These are phyloP conservation scores for Petrocephalus sullivani DNA, from an alignment of 2,797 vertebrate species.

Conservation along the genomic window DNA sequence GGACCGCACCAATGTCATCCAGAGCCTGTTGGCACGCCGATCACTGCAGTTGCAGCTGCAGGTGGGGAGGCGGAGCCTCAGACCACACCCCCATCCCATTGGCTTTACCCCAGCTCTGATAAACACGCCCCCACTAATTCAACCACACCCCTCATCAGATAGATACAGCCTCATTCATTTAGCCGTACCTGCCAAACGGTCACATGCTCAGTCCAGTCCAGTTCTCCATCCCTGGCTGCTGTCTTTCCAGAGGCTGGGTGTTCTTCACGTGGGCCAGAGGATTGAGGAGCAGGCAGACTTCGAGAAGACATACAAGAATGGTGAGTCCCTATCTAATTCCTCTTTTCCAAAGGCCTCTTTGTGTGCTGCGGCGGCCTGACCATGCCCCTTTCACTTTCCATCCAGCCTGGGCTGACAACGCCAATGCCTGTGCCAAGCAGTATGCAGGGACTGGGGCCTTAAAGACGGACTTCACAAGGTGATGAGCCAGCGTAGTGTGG, in stretches of 20 bases:
- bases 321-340: conserved; percentile 48
- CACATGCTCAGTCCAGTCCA: not conserved
- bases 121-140: not conserved
- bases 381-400: not conserved
- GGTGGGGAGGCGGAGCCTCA: conserved; percentile 53
- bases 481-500: conserved; percentile 30
- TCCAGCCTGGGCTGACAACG: conserved; percentile 92
- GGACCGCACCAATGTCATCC: conserved; percentile 90
- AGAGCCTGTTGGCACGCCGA: conserved; percentile 80
- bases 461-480: conserved; percentile 93
- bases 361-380: not conserved
- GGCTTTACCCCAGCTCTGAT: not conserved
- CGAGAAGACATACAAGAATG: conserved; percentile 90
- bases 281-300: conserved; percentile 88
- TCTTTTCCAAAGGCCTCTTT: not conserved
- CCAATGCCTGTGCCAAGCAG: conserved; percentile 94
- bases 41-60: conserved; percentile 87
- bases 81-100: not conserved
- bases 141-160: not conserved
- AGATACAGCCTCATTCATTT: not conserved
- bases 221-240: not conserved
- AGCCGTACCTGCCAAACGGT: not conserved
- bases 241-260: conserved; percentile 72
- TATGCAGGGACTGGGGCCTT: conserved; percentile 91
- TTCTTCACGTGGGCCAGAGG: conserved; percentile 78